Conservation (phyloP, 2,113 vertebrate genomes). For the Irena cyanogastra region DNA sequence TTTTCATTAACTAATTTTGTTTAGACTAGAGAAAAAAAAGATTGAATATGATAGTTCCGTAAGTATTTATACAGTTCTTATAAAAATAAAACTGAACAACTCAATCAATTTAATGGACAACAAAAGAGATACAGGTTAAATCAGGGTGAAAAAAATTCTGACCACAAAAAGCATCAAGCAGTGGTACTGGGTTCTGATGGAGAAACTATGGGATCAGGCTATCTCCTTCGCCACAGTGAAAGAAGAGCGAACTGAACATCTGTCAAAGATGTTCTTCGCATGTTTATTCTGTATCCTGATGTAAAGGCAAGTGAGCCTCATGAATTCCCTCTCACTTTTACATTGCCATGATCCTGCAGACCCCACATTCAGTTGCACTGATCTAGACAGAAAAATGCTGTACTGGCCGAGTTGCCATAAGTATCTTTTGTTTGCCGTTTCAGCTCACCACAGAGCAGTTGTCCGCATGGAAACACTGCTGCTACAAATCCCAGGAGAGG, state of each 20-base stretch:
- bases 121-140: neutral
- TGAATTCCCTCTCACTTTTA: neutral
- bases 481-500: neutral
- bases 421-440: neutral
- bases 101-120: neutral
- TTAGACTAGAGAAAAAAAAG: neutral
- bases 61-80: neutral
- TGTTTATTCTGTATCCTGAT: neutral
- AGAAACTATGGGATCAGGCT: neutral
- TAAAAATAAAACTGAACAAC: neutral
- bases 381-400: neutral
- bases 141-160: neutral
- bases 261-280: neutral
- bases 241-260: neutral
- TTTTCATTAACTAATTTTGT: neutral
- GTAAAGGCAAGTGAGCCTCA: neutral
- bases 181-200: neutral
- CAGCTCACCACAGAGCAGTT: neutral
- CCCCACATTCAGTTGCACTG: neutral
- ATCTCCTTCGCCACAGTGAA: neutral
- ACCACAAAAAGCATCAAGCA: neutral
- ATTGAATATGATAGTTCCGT: neutral
- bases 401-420: neutral
- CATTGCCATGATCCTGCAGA: neutral
- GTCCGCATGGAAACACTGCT: neutral